Base-by-base conservation (phyloP, 2,113 vertebrate species). In the Oryzias woworae region DNA sequence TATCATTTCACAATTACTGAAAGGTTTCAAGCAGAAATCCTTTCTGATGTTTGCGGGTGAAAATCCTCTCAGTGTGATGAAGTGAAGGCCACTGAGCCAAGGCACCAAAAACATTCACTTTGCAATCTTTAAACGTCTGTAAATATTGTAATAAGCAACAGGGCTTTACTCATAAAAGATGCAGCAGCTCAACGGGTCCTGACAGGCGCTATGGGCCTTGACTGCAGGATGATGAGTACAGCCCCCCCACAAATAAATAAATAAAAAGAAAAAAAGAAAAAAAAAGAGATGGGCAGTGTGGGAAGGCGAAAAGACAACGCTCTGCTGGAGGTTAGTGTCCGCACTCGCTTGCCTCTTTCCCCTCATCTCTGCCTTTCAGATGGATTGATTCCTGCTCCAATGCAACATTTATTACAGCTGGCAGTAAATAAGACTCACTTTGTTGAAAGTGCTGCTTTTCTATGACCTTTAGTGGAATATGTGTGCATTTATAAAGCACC, bases 71-170 rank as follows among this genome's bases (percentile, higher is more conserved):
- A 72, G 77, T 69, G 77, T 71, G 23, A 50, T 69, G 75, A 78
- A 89, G 78, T 7, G 72, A 84, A 82, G 82, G 83, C 77, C 81
- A 83, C 80, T 53, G 73, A 71, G 77, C 69, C 81, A 73, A 63
- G 59, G 81, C 78, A 75, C 83, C 76, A 84, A 84, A 81, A 85
- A 78, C 75, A 79, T 78, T 77, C 17, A 15, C 77, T 70, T 81
- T 31, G 54, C 78, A 81, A 84, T 89, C 70, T 81, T 77, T 83
- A 81, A 86, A 85, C 75, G 77, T 85, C 82, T 86, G 87, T 87
- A 88, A 87, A 89, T 84, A 87, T 88, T 89, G 83, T 89, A 90
- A 89, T 89, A 89, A 88, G 80, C 83, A 90, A 89, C 80, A 80
- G 81, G 79, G 70, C 71, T 80, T 80, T 79, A 65, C 85, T 91